Evolutionary conservation across 2,888 invertebrate species (phyloP), one percentile per base, ranked within the genome.

Genomic region (Ligdia adustata): DNA sequence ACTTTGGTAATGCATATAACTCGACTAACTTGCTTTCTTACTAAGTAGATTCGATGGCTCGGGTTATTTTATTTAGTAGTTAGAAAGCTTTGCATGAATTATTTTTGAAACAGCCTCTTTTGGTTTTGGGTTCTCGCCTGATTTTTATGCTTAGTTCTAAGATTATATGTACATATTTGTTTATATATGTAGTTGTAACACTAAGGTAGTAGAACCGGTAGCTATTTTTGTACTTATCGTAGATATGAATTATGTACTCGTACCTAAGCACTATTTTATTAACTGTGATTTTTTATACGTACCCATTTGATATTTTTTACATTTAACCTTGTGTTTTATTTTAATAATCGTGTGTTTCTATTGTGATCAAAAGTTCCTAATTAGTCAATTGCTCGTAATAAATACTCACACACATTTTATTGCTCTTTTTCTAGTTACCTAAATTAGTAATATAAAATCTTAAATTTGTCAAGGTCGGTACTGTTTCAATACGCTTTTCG

Each of bases 91-190:
- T 82, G 89, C 85, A 84, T 84, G 85, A 71, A 69, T 64, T 72
- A 58, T 56, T 77, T 22, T 79, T 81, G 86, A 88, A 90, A 91
- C 91, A 91, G 91, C 90, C 90, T 90, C 90, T 89, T 90, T 90
- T 89, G 86, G 86, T 85, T 81, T 69, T 63, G 70, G 75, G 73
- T 53, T 61, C 6, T 64, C 55, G 52, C 33, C 54, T 58, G 45
- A 50, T 44, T 57, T 54, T 37, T 40, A 16, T 16, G 22, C n/a
- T n/a, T 56, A 55, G 58, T 60, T 40, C 27, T 51, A 56, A 38
- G 44, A 18, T 44, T 9, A 26, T 35, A 26, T 38, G 18, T 42
- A 33, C 16, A 45, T 22, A 13, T 28, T 22, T 16, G 6, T 31
- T 20, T 41, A 38, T 7, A 26, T 41, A 38, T 7, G 26, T 41